These are phyloP conservation scores for Notolabrus celidotus DNA, from an alignment of 2,797 vertebrate genomes.

Conservation along the genomic window DNA sequence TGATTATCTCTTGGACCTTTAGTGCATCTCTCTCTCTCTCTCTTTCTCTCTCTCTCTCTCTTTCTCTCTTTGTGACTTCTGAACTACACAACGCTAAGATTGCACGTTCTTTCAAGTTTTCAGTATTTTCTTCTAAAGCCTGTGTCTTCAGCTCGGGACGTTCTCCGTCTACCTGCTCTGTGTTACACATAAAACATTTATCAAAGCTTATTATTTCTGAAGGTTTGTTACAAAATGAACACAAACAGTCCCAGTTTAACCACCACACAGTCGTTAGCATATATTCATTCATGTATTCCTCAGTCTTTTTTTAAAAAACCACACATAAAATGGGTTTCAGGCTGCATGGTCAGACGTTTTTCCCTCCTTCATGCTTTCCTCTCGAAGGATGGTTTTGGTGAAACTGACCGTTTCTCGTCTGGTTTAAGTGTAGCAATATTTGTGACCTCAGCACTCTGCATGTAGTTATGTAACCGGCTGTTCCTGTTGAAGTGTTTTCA, in stretches of 20 bases:
- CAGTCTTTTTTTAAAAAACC: conserved; percentile 67
- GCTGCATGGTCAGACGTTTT: background rate
- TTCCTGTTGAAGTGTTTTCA: background rate
- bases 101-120: conserved; percentile 86
- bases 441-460: conserved; percentile 12
- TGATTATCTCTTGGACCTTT: conserved; percentile 69
- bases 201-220: conserved; percentile 70
- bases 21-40: conserved; percentile 39
- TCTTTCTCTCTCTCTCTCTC: background rate
- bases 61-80: conserved; percentile 19
- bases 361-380: too few relatives aligned
- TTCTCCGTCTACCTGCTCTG: conserved; percentile 8
- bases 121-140: conserved; percentile 68
- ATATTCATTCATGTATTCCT: background rate
- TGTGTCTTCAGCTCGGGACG: conserved; percentile 52
- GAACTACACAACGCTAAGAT: conserved; percentile 82
- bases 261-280: conserved; percentile 26
- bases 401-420: conserved; percentile 6
- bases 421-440: background rate
- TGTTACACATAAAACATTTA: conserved; percentile 45
- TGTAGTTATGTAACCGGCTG: background rate
- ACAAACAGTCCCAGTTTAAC: conserved; percentile 48
- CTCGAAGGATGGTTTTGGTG: conserved; percentile 21
- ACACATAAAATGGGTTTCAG: conserved; percentile 73
- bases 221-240: conserved; percentile 48